A percentile compares a stretch with the other conserved stretches of the same genome.
Evolutionary conservation across 1,140 invertebrate species (phyloP).

Genomic region (Agrilus planipennis): DNA sequence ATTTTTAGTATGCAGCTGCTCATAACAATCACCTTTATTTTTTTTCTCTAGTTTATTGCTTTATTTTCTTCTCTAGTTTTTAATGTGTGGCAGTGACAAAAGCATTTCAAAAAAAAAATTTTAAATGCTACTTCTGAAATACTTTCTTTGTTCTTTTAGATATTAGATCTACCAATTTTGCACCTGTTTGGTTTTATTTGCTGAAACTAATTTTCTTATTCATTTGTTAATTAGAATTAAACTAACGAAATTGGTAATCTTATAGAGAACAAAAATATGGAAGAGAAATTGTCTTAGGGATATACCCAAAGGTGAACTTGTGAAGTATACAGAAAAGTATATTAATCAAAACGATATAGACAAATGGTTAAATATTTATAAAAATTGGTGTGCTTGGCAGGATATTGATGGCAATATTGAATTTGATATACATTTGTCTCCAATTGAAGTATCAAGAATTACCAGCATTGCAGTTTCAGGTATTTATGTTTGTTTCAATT

Average conservation of each 20-base stretch:
- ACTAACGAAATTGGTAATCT: not conserved
- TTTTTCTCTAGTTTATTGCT: too few species aligned
- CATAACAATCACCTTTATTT: too few species aligned
- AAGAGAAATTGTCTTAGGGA: conserved; percentile 26
- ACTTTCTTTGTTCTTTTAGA: too few species aligned
- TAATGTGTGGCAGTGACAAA: too few species aligned
- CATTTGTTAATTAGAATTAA: too few species aligned
- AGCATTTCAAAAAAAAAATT: too few species aligned
- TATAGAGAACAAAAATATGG: conserved; percentile 27
- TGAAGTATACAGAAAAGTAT: conserved; percentile 24
- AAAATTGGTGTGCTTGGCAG: conserved; percentile 26
- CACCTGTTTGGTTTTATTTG: not conserved
- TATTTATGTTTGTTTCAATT: conserved; percentile 10
- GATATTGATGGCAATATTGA: conserved; percentile 15
- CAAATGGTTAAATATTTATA: conserved; percentile 24
- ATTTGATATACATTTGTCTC: conserved; percentile 18
- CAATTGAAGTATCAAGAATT: conserved; percentile 22
- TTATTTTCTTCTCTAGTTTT: too few species aligned
- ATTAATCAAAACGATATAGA: conserved; percentile 11
- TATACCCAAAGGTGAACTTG: conserved; percentile 23
- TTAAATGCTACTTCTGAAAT: too few species aligned
- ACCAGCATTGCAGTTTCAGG: conserved; percentile 25
- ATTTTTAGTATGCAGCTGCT: too few species aligned
- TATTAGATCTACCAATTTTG: not conserved
- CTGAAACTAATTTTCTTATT: not conserved